Evolutionary conservation across 2,888 invertebrate species (phyloP), one percentile per base, ranked within the genome.

Genomic region (Fragum sueziense): DNA sequence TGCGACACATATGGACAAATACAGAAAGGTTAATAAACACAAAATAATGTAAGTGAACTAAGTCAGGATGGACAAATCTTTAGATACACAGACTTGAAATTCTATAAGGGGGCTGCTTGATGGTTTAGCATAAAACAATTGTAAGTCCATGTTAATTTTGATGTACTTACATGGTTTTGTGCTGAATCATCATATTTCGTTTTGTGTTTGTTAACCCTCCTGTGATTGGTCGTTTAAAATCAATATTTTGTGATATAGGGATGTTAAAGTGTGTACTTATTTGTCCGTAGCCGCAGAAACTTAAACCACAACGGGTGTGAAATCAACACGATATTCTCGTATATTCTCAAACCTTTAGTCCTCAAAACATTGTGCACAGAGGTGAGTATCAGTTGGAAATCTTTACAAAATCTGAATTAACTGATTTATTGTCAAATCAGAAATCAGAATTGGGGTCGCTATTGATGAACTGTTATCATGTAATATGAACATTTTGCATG

Each of bases 231-330:
- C n/a, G 47, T 20, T 47, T 47, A 14, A n/a, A 47, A 47, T 47
- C 7, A 47, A 47, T 47, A 47, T 47, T 47, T 47, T 47, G 47
- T 47, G 47, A 47, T 47, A 47, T 9, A 47, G 47, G 47, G 47
- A 47, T 47, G 47, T 61, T 61, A 7, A 33, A n/a, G 61, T 29
- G 61, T 61, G 61, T 61, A 61, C 31, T 61, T 61, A 61, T 33
- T 61, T n/a, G 20, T 61, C 61, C 33, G 29, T 61, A 61, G 31
- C n/a, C 33, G 2, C 14, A 31, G n/a, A 61, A 61, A 33, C 33
- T 61, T n/a, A n/a, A 61, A 61, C 61, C 61, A 54, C 22, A 31
- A 33, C 33, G 6, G 27, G 65, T 65, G 65, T 65, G 65, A 41
- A 41, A n/a, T 65, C 65, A 65, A 41, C 41, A 65, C 65, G 6